Conservation (phyloP, 30 jellyfish, hydroid and myxozoan species). For the Turritopsis rubra region DNA sequence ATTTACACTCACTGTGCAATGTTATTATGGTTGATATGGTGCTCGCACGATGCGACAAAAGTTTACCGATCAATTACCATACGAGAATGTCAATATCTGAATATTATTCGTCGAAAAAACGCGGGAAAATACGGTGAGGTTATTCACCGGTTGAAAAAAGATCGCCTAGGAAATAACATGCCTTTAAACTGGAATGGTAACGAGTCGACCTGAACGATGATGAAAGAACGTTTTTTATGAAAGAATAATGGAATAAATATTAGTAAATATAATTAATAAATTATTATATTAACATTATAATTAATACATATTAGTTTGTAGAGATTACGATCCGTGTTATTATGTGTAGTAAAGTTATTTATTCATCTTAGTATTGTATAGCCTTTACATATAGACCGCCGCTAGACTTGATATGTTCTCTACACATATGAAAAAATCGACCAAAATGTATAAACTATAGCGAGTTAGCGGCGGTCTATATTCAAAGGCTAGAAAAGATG, state of each 20-base stretch:
- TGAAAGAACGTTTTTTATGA: neutral
- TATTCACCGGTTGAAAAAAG: neutral
- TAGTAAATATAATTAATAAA: too few relatives aligned
- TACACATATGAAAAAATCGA: too few relatives aligned
- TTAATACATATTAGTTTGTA: too few relatives aligned
- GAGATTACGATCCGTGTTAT: too few relatives aligned
- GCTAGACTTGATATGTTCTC: too few relatives aligned
- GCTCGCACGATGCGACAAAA: neutral
- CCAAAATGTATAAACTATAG: too few relatives aligned
- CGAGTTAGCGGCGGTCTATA: too few relatives aligned
- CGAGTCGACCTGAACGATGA: neutral
- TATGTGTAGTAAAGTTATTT: too few relatives aligned
- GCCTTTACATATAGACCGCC: too few relatives aligned
- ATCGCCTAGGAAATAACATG: neutral
- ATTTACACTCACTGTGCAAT: neutral
- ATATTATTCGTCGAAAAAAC: neutral
- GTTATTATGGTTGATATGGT: neutral
- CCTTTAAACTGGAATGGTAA: neutral
- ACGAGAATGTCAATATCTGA: neutral
- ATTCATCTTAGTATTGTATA: too few relatives aligned
- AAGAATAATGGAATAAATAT: neutral
- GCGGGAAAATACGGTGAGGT: neutral
- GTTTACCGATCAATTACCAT: conserved; percentile 3
- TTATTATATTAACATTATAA: too few relatives aligned
- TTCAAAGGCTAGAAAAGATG: too few relatives aligned